phyloP scores from a whole-genome alignment of 2,888 invertebrate species.

The Synergus umbraculus region DNA sequence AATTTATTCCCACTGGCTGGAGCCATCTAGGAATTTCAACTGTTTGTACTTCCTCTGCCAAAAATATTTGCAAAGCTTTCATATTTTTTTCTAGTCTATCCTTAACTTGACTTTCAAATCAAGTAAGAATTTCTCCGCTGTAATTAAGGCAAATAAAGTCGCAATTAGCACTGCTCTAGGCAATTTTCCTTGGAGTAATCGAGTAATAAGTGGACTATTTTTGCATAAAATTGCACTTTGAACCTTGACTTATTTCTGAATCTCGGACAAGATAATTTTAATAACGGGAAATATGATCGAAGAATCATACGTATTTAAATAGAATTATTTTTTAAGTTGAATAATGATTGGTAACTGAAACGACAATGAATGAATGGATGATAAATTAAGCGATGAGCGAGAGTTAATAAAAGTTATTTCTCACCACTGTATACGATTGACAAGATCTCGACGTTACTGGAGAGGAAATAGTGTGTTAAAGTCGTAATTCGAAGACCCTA shows the following conservation, averaged over 20 bases:
- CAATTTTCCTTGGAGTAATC: no score
- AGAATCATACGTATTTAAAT: no score
- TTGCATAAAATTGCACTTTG: not conserved
- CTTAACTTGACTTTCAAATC: no score
- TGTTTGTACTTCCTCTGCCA: not conserved
- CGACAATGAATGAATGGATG: no score
- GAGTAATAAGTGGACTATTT: not conserved
- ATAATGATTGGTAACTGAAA: no score
- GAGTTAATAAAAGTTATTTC: slow-evolving; percentile 25
- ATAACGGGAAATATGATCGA: not conserved
- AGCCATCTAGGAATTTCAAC: not conserved
- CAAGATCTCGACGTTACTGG: slow-evolving; percentile 32
- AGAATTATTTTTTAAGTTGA: no score
- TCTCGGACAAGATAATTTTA: not conserved
- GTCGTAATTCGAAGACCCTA: not conserved
- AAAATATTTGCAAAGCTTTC: not conserved
- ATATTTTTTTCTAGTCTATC: not conserved
- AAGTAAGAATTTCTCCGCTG: not conserved
- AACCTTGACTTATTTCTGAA: not conserved
- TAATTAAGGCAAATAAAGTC: not conserved
- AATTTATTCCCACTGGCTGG: not conserved
- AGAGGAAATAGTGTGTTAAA: slow-evolving; percentile 16
- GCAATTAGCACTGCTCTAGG: not conserved
- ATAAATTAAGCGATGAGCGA: not conserved
- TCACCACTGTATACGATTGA: not conserved